Conservation (phyloP, 2,888 invertebrate genomes). For the Drosophila ezoana region DNA sequence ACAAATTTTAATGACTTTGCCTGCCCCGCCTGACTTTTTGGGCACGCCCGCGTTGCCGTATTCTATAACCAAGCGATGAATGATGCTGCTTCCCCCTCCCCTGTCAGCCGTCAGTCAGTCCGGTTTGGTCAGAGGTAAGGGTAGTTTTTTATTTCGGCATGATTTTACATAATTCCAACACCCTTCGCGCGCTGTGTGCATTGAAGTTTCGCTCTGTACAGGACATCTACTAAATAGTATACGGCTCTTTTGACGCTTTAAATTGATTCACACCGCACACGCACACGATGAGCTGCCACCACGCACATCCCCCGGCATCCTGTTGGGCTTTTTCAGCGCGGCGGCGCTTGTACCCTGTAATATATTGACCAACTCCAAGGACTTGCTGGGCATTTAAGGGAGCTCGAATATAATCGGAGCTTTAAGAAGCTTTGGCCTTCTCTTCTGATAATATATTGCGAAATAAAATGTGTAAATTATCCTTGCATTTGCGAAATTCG, state of each 20-base stretch:
- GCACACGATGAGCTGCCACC: slow-evolving; percentile 36
- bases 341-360: slow-evolving; percentile 37
- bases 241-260: slow-evolving; percentile 74
- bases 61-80: slow-evolving; percentile 47
- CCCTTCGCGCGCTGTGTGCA: slow-evolving; percentile 40
- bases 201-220: slow-evolving; percentile 55
- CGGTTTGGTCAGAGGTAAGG: slow-evolving; percentile 38
- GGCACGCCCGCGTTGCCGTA: slow-evolving; percentile 60
- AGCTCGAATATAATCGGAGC: too few species aligned
- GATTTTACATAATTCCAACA: slow-evolving; percentile 76
- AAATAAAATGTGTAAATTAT: too few species aligned
- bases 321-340: slow-evolving; percentile 11
- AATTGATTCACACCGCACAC: slow-evolving; percentile 80
- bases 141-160: slow-evolving; percentile 63
- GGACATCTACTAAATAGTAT: slow-evolving; percentile 73
- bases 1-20: slow-evolving; percentile 71
- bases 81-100: slow-evolving; percentile 57
- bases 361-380: fast-evolving
- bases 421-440: too few species aligned
- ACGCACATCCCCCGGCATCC: slow-evolving; percentile 24
- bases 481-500: too few species aligned
- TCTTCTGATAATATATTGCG: too few species aligned
- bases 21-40: slow-evolving; percentile 57
- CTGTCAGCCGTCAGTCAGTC: slow-evolving; percentile 1
- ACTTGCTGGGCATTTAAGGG: neutral